These are phyloP conservation scores for Percopsis omiscomaycus DNA, from an alignment of 2,797 vertebrate species.

Conservation along the genomic window DNA sequence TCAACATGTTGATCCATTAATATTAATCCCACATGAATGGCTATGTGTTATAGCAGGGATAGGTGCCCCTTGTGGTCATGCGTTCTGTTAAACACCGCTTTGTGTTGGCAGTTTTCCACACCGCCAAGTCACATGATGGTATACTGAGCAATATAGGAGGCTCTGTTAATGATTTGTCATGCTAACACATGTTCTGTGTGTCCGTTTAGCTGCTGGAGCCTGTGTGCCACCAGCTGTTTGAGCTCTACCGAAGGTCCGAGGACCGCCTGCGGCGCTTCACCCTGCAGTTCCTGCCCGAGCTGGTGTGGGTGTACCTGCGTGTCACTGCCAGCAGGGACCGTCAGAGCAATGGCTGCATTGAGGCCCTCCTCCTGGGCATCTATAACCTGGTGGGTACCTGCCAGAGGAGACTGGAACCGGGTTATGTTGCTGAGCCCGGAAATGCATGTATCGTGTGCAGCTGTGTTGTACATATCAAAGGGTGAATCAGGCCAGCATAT, in stretches of 20 bases:
- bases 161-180: too few relatives aligned
- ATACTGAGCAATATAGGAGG: too few relatives aligned
- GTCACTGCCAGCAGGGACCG: constrained; percentile 91
- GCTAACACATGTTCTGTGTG: too few relatives aligned
- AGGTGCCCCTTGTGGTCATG: neutral
- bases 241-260: constrained; percentile 93
- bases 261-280: constrained; percentile 93
- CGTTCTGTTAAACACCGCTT: too few relatives aligned
- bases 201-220: constrained; percentile 88
- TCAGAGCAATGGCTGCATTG: constrained; percentile 95
- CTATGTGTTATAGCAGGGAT: neutral
- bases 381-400: constrained; percentile 91
- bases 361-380: constrained; percentile 94
- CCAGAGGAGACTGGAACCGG: too few relatives aligned
- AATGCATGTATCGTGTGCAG: neutral
- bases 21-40: constrained; percentile 10
- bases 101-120: too few relatives aligned
- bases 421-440: neutral
- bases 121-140: too few relatives aligned
- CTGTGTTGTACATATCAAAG: too few relatives aligned
- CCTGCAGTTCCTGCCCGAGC: constrained; percentile 92
- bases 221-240: constrained; percentile 96
- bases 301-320: constrained; percentile 95
- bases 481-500: too few relatives aligned
- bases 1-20: constrained; percentile 8